These are phyloP conservation scores for Anthopleura xanthogrammica DNA, from an alignment of 92 coral and sea anemone species.

Conservation along the genomic window DNA sequence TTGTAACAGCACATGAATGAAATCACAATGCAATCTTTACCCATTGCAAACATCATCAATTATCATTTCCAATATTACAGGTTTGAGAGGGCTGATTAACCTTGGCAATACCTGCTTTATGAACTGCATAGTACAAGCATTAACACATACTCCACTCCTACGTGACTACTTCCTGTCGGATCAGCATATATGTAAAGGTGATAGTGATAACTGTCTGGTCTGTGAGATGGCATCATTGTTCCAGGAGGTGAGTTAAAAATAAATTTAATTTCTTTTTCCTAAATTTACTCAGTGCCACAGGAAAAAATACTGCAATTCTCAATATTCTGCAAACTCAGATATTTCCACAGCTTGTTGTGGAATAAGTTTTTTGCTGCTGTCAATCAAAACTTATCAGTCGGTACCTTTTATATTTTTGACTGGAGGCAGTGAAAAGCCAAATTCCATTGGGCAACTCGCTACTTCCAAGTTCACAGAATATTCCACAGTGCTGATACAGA, in stretches of 20 bases:
- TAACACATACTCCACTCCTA: slow-evolving; percentile 92
- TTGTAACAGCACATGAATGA: too few relatives aligned
- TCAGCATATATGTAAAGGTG: slow-evolving; percentile 86
- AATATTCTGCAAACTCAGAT: too few relatives aligned
- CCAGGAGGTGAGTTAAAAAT: slow-evolving; percentile 71
- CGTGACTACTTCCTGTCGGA: slow-evolving; percentile 95
- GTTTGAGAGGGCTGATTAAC: slow-evolving; percentile 89
- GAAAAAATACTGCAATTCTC: too few relatives aligned
- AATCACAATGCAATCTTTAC: background rate
- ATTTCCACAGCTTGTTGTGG: too few relatives aligned
- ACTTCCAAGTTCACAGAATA: too few relatives aligned
- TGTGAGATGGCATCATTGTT: slow-evolving; percentile 96
- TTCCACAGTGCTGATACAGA: too few relatives aligned
- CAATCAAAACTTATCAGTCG: too few relatives aligned
- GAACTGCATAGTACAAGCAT: slow-evolving; percentile 96
- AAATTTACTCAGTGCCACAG: too few relatives aligned
- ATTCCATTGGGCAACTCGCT: too few relatives aligned
- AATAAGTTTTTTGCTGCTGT: too few relatives aligned
- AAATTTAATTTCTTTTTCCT: background rate
- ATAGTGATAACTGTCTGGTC: slow-evolving; percentile 78
- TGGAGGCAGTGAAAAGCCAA: too few relatives aligned
- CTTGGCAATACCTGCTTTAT: slow-evolving; percentile 98
- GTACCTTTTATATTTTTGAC: too few relatives aligned
- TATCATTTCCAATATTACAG: slow-evolving; percentile 29
- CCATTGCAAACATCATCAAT: background rate